Percentiles rank a stretch among this genome's conserved stretches.
These are phyloP conservation scores for Formica exsecta DNA, from an alignment of 1,140 invertebrate genomes.

Conservation along the genomic window DNA sequence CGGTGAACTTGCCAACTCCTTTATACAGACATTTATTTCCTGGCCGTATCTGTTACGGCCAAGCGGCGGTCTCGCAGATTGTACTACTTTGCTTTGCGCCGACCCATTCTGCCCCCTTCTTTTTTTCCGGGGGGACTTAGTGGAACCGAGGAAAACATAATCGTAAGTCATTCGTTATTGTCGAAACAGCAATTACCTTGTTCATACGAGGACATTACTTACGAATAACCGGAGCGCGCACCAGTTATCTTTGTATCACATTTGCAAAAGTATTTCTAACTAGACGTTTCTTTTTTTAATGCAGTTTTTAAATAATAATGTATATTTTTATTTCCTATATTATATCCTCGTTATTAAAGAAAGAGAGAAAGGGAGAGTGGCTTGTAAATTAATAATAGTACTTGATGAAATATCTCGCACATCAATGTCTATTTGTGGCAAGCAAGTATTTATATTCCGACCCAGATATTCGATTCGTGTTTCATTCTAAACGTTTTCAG, in stretches of 20 bases:
- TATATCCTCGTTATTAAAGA: not conserved
- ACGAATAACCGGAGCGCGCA: not conserved
- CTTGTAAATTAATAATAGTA: not conserved
- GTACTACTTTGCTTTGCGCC: slow-evolving; percentile 77
- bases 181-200: slow-evolving; percentile 72
- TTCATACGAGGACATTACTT: slow-evolving; percentile 12
- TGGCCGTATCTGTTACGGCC: slow-evolving; percentile 79
- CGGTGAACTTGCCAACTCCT: slow-evolving; percentile 82
- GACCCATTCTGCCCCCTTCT: not conserved
- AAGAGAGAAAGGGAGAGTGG: too few species aligned
- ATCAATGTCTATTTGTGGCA: not conserved
- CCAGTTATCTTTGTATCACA: slow-evolving; percentile 5
- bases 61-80: slow-evolving; percentile 81
- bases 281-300: not conserved
- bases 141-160: slow-evolving; percentile 76
- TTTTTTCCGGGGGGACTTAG: slow-evolving; percentile 53
- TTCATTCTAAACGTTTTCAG: slow-evolving; percentile 59
- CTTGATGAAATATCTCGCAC: not conserved
- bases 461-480: slow-evolving; percentile 60
- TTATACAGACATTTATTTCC: slow-evolving; percentile 83
- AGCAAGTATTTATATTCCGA: slow-evolving; percentile 14
- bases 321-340: too few species aligned
- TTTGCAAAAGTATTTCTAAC: not conserved
- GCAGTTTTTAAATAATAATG: not conserved
- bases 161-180: slow-evolving; percentile 79